phyloP scores from a whole-genome alignment of 2,113 vertebrate species.

The Rhinoderma darwinii region DNA sequence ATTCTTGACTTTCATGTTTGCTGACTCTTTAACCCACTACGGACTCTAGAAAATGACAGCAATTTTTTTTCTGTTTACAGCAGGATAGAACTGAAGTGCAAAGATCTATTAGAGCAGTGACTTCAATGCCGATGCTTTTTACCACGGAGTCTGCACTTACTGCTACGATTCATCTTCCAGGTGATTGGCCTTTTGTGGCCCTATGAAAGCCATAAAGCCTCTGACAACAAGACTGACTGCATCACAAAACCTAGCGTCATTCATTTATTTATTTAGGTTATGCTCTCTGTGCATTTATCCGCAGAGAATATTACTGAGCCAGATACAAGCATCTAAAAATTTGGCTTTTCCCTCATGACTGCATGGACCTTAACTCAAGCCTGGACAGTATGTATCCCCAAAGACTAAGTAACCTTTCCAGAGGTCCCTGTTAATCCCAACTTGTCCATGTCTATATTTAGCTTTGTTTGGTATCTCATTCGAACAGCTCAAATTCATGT shows the following conservation, averaged over 20 bases:
- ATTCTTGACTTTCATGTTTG: constrained; percentile 36
- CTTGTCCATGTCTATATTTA: constrained; percentile 8
- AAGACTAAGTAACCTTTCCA: not conserved
- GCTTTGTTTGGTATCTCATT: not conserved
- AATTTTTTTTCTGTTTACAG: constrained; percentile 62
- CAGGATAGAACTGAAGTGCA: constrained; percentile 65
- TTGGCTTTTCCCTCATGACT: not conserved
- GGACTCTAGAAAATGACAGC: constrained; percentile 22
- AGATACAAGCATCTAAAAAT: not conserved
- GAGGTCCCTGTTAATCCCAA: not conserved
- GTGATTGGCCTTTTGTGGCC: constrained; percentile 64
- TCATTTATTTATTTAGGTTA: constrained; percentile 48
- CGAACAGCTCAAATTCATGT: not conserved
- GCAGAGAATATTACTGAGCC: constrained; percentile 46
- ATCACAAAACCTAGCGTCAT: constrained; percentile 53
- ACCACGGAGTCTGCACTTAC: constrained; percentile 54
- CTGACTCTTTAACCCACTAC: constrained; percentile 58
- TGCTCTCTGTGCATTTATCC: constrained; percentile 38
- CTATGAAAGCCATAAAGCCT: constrained; percentile 62
- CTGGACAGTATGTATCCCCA: not conserved
- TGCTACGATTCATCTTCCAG: constrained; percentile 68
- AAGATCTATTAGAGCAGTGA: constrained; percentile 62
- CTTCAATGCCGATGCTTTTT: constrained; percentile 60
- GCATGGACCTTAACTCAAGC: not conserved
- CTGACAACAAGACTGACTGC: constrained; percentile 67